Evolutionary conservation across 2,797 vertebrate genomes (phyloP), one percentile per base, ranked within the genome.

Genomic region (Malacoraja senta): DNA sequence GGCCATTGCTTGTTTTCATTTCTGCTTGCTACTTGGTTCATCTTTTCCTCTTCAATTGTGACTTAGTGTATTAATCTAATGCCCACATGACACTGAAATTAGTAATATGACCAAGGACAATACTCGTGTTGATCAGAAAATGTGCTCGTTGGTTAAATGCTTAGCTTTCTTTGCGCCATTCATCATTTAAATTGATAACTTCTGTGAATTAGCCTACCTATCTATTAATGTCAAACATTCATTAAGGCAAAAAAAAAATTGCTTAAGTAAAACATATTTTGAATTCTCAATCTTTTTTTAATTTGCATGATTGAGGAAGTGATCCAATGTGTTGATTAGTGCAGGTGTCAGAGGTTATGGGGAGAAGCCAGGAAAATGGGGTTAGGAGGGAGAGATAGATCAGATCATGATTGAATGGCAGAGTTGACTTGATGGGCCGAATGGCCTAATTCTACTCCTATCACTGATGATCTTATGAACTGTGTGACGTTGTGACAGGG

Each of bases 101-200:
- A 7, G 29, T 15, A 65, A 32, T 32, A 19, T 8, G 32, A 29
- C 19, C 0, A 65, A 65, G 61, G 3, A 86, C 17, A n/a, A 17
- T 65, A 13, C 61, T 19, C n/a, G 15, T 65, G 63, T 63, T 32
- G n/a, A 7, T 17, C 15, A 19, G 13, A 65, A 3, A 65, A 86
- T 26, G 15, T 83, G 9, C 58, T 24, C 44, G 7, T 6, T 86
- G 58, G 15, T 13, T 63, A n/a, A 2, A 61, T n/a, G 8, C 29
- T 86, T 63, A 63, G n/a, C 58, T 63, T 86, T 61, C 58, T 26
- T 13, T 61, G 58, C n/a, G 17, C 10, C 44, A 83, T 24, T 58
- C 26, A 63, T 86, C 58, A 63, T 29, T 61, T 61, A 86, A 86
- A n/a, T 86, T 86, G 58, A 86, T 53, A 86, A 86, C 26, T 53